Evolutionary conservation across 1,140 invertebrate species (phyloP).

Genomic region (Theocolax elegans): DNA sequence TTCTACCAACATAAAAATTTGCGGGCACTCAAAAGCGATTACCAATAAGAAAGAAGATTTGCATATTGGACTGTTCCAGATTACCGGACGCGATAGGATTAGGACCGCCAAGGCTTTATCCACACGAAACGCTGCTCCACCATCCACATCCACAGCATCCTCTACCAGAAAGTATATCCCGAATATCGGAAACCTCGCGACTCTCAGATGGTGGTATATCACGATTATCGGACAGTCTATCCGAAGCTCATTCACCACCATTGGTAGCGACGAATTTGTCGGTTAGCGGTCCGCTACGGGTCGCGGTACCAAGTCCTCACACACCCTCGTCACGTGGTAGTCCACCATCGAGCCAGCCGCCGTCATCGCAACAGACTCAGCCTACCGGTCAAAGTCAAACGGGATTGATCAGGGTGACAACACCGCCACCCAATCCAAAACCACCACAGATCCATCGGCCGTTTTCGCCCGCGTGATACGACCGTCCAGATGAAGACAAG

Average conservation of each 20-base stretch:
- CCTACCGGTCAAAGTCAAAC: slow-evolving; percentile 43
- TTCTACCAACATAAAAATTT: too few species aligned
- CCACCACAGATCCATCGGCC: slow-evolving; percentile 65
- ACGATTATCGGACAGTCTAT: slow-evolving; percentile 62
- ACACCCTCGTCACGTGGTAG: slow-evolving; percentile 65
- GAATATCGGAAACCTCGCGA: slow-evolving; percentile 63
- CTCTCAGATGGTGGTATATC: slow-evolving; percentile 61
- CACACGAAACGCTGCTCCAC: slow-evolving; percentile 60
- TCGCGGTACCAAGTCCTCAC: slow-evolving; percentile 64
- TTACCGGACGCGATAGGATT: slow-evolving; percentile 61
- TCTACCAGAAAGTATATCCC: slow-evolving; percentile 61
- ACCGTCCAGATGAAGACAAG: slow-evolving; percentile 35
- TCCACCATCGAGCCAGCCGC: slow-evolving; percentile 53
- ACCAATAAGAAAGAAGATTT: too few species aligned
- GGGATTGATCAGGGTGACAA: slow-evolving; percentile 60
- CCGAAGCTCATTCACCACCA: slow-evolving; percentile 65
- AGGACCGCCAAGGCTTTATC: slow-evolving; percentile 59
- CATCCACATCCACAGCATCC: slow-evolving; percentile 59
- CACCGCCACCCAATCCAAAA: slow-evolving; percentile 60
- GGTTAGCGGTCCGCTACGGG: slow-evolving; percentile 62
- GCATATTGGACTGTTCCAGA: slow-evolving; percentile 58
- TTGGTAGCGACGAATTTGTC: slow-evolving; percentile 65
- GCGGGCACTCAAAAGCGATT: too few species aligned
- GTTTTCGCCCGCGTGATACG: slow-evolving; percentile 67
- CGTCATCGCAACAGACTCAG: slow-evolving; percentile 43